Evolutionary conservation across 2,797 vertebrate genomes (phyloP), one percentile per base, ranked within the genome.

Genomic region (Myotis myotis): DNA sequence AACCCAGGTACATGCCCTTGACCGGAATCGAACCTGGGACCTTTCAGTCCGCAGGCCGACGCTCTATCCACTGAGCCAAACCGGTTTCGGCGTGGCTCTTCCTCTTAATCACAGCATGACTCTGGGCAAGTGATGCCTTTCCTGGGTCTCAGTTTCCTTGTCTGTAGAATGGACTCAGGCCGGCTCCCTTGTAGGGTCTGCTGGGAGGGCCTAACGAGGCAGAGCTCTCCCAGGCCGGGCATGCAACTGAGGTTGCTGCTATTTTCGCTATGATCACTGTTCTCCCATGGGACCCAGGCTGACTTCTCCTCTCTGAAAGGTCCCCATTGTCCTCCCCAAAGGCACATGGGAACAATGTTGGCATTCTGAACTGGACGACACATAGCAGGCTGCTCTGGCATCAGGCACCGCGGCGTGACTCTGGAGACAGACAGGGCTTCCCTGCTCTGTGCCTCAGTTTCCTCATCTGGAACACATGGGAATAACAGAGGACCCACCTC

Each of bases 271-370:
- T 55, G 57, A 25, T 71, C 30, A 47, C 78, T 62, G 33, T 41
- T 47, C 22, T 94, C 64, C 51, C 2, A 0, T 1, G 89, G 68
- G 89, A 23, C 53, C 83, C 72, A 3, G 4, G 41, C 72, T 10
- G 12, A 91, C 90, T 78, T 15, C 30, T 51, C 23, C 28, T 8
- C 74, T 85, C 87, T 94, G 74, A 94, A 89, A 96, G 87, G 41
- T 86, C 71, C 53, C 60, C 57, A 49, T 75, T 93, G 84, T 91
- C 80, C 75, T 76, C 44, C 51, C 0, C 2, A 16, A 82, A 75
- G 89, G 74, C 66, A 44, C 75, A 15, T 1, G 70, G 36, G 80
- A 80, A 33, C 25, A 47, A 3, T 15, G 38, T 55, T 92, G 92
- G 89, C 94, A 76, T 93, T 89, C 68, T 82, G 7, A 85, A 53